Conservation (phyloP, 2,888 invertebrate genomes). For the Pheosia gnoma region DNA sequence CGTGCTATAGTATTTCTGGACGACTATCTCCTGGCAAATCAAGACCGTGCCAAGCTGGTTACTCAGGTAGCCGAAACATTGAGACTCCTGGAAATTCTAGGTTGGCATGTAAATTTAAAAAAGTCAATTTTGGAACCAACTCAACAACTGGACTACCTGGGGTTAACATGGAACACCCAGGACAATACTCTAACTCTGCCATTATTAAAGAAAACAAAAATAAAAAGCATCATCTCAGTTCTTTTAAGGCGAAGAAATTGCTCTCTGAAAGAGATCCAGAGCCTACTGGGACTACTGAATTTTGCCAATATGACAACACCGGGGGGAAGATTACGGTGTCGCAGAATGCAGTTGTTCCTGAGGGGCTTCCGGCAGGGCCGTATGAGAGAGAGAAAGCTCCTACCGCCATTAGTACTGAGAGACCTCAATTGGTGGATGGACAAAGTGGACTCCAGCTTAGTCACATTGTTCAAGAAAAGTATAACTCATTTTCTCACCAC, state of each 20-base stretch:
- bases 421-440: slow-evolving; percentile 20
- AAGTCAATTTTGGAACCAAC: slow-evolving; percentile 23
- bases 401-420: no score
- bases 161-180: slow-evolving; percentile 7
- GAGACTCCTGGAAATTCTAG: slow-evolving; percentile 16
- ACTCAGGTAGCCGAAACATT: not conserved
- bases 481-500: slow-evolving; percentile 6
- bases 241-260: no score
- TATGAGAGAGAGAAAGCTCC: slow-evolving; percentile 8
- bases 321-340: slow-evolving; percentile 17
- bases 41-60: not conserved
- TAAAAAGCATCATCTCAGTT: no score
- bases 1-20: not conserved
- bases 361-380: slow-evolving; percentile 16
- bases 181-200: no score
- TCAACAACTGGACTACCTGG: slow-evolving; percentile 21
- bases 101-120: slow-evolving; percentile 28
- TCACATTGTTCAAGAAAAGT: not conserved
- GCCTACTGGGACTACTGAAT: slow-evolving; percentile 25
- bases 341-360: slow-evolving; percentile 21
- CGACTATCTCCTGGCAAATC: not conserved
- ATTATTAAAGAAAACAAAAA: no score
- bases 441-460: not conserved
- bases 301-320: slow-evolving; percentile 18
- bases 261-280: no score